Conservation (phyloP, 2,888 invertebrate species). For the Bellardia pandia region DNA sequence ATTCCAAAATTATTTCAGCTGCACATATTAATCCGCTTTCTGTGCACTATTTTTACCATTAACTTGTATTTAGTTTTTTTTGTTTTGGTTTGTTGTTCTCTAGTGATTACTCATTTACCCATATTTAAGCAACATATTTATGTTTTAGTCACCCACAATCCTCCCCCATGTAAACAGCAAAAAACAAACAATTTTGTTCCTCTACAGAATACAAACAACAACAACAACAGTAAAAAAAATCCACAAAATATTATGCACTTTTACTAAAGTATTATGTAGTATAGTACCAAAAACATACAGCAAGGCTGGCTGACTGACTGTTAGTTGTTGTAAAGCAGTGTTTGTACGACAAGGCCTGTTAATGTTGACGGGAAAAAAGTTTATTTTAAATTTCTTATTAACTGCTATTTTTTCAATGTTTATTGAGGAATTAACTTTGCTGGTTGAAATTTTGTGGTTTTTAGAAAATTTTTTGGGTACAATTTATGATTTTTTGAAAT, state of each 20-base stretch:
- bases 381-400: background rate
- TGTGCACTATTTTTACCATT: slow-evolving; percentile 1
- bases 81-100: slow-evolving; percentile 19
- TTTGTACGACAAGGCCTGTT: slow-evolving; percentile 24
- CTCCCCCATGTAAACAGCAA: slow-evolving; percentile 27
- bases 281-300: slow-evolving; percentile 29
- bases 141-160: slow-evolving; percentile 59
- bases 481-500: background rate
- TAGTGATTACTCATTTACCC: slow-evolving; percentile 63
- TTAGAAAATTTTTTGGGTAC: too few species aligned
- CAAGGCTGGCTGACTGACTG: slow-evolving; percentile 7
- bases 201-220: slow-evolving; percentile 9
- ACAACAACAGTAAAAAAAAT: slow-evolving; percentile 55
- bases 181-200: slow-evolving; percentile 12
- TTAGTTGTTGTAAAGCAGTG: background rate
- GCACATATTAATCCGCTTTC: slow-evolving; percentile 17
- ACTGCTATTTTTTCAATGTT: too few species aligned
- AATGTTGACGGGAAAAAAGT: slow-evolving; percentile 3
- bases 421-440: too few species aligned
- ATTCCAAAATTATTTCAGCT: background rate
- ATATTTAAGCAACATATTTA: slow-evolving; percentile 44
- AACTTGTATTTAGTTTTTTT: slow-evolving; percentile 17
- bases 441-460: too few species aligned
- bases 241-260: slow-evolving; percentile 49
- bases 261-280: background rate